Conservation (phyloP, 2,797 vertebrate species). For the Lepus oiostolus region DNA sequence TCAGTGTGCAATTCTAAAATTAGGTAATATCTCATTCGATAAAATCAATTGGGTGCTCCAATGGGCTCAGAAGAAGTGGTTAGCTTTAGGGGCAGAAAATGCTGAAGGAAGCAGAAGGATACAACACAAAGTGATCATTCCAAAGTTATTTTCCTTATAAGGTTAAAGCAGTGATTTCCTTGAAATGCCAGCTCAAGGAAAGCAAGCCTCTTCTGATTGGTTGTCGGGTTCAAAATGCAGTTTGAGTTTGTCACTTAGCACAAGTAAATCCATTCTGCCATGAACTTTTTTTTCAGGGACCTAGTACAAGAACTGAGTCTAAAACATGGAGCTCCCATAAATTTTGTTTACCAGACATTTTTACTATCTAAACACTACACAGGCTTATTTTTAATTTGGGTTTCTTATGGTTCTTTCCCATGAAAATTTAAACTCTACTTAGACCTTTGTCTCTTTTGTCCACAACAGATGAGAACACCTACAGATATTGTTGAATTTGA, state of each 20-base stretch:
- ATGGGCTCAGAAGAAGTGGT: neutral
- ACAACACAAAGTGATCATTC: neutral
- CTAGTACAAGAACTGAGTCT: neutral
- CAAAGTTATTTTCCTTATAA: neutral
- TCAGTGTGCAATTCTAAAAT: neutral
- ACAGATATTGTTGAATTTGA: neutral
- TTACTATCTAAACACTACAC: neutral
- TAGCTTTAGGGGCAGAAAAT: neutral
- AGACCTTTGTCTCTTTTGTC: neutral
- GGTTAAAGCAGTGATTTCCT: neutral
- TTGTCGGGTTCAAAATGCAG: neutral
- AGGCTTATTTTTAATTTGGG: neutral
- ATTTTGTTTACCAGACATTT: neutral
- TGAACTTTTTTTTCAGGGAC: neutral
- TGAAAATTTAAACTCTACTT: neutral
- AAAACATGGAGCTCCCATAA: neutral
- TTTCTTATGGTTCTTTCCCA: neutral
- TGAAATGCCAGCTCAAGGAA: too few relatives aligned
- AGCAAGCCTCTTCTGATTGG: neutral
- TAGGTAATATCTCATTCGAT: neutral
- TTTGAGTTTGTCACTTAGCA: neutral
- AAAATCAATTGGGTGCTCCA: neutral
- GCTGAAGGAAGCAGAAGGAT: neutral
- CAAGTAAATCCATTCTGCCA: neutral
- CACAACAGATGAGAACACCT: neutral